Conservation (phyloP, 2,797 vertebrate species). For the Agapornis canus region DNA sequence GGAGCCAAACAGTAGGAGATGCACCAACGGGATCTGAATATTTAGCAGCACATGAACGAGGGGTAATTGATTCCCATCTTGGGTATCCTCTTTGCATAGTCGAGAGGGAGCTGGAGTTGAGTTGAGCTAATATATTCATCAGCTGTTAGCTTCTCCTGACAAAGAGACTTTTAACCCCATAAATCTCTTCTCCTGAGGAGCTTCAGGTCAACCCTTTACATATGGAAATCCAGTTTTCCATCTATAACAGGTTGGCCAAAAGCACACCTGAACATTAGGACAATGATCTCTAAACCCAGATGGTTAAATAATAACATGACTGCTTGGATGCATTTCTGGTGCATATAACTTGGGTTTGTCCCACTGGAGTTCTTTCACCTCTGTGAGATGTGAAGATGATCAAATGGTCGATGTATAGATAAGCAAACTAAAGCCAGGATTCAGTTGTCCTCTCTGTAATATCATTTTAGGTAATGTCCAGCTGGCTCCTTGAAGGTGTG, state of each 20-base stretch:
- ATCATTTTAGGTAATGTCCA: neutral
- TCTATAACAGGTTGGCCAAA: neutral
- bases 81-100: neutral
- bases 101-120: neutral
- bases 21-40: neutral
- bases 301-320: neutral
- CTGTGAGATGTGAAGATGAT: neutral
- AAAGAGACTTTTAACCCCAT: neutral
- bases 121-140: conserved; percentile 14
- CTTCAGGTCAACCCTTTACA: neutral
- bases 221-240: neutral
- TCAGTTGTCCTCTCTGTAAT: neutral
- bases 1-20: neutral
- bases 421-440: neutral
- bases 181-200: neutral
- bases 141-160: neutral
- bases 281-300: neutral
- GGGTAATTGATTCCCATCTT: neutral
- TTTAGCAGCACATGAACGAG: neutral
- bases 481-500: neutral
- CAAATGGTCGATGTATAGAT: neutral
- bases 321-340: neutral
- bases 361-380: neutral
- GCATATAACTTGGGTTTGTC: neutral
- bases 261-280: neutral